Conservation (phyloP, 2,797 vertebrate species). For the Sebastes miniatus region DNA sequence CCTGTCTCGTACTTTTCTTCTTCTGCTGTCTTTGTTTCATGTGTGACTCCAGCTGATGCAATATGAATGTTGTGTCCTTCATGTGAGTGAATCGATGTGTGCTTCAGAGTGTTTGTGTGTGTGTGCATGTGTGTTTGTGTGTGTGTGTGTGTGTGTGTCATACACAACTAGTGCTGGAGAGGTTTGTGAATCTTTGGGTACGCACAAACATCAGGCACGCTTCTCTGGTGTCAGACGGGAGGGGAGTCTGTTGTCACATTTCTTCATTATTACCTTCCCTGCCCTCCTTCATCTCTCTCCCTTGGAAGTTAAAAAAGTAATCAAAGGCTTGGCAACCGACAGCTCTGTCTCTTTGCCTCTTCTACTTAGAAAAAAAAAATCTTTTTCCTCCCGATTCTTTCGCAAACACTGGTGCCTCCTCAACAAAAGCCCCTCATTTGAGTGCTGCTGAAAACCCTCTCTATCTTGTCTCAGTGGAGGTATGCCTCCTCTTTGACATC, state of each 20-base stretch:
- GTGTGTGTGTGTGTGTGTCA: not conserved
- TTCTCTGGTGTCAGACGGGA: constrained; percentile 50
- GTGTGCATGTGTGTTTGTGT: not conserved
- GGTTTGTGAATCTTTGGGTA: constrained; percentile 19
- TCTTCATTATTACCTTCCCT: constrained; percentile 65
- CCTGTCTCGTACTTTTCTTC: not conserved
- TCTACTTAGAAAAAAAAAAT: constrained; percentile 1
- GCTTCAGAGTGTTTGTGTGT: not conserved
- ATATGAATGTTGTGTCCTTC: constrained; percentile 37
- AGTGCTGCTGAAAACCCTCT: constrained; percentile 40
- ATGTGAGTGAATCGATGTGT: not conserved
- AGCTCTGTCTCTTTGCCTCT: constrained; percentile 36
- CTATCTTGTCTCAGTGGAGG: constrained; percentile 34
- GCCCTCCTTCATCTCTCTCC: constrained; percentile 56
- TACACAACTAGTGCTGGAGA: not conserved
- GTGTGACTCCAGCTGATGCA: constrained; percentile 27
- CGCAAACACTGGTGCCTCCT: constrained; percentile 44
- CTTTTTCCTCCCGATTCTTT: constrained; percentile 34
- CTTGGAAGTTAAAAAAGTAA: constrained; percentile 69
- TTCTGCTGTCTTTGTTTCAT: constrained; percentile 10
- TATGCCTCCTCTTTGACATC: constrained; percentile 47
- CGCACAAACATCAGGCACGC: constrained; percentile 26
- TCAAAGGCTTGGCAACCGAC: constrained; percentile 58
- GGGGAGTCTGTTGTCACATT: constrained; percentile 57
- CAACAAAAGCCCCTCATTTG: constrained; percentile 42